Evolutionary conservation across 1,140 invertebrate genomes (phyloP).

Genomic region (Trachymyrmex septentrionalis): DNA sequence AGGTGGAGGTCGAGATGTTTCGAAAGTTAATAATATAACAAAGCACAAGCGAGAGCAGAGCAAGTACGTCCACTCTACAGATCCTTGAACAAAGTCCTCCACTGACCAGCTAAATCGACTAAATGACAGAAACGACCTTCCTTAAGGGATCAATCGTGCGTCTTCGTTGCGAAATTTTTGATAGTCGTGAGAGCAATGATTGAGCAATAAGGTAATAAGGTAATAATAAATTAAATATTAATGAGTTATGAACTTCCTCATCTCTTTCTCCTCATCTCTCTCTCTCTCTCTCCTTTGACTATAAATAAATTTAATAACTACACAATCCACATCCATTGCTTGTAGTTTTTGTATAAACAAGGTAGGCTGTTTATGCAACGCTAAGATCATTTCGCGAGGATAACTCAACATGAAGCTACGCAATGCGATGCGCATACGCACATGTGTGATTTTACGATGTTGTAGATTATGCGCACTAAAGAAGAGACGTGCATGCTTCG

Average conservation of each 20-base stretch:
- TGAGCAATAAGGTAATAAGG: background rate
- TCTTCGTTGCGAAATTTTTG: slow-evolving; percentile 39
- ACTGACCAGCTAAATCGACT: slow-evolving; percentile 29
- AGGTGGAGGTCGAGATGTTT: slow-evolving; percentile 60
- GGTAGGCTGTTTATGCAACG: slow-evolving; percentile 44
- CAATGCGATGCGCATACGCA: background rate
- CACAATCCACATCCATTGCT: background rate
- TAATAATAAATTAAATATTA: slow-evolving; percentile 3
- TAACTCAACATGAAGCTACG: background rate
- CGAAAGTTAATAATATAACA: slow-evolving; percentile 71
- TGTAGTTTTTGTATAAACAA: background rate
- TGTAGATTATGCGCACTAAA: slow-evolving; percentile 43
- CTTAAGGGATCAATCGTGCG: slow-evolving; percentile 40
- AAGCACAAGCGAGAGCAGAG: slow-evolving; percentile 56
- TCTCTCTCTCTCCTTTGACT: background rate
- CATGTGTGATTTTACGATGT: slow-evolving; percentile 9
- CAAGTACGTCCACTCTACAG: slow-evolving; percentile 57
- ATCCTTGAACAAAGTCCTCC: slow-evolving; percentile 68
- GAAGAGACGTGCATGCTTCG: slow-evolving; percentile 10
- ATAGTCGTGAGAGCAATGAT: background rate
- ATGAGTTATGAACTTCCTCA: background rate
- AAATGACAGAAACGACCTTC: slow-evolving; percentile 49
- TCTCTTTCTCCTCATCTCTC: too few species aligned
- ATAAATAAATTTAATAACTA: slow-evolving; percentile 15
- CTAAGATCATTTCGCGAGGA: slow-evolving; percentile 35